Evolutionary conservation across 1,140 invertebrate species (phyloP).

Genomic region (Leptoteleia sp.): DNA sequence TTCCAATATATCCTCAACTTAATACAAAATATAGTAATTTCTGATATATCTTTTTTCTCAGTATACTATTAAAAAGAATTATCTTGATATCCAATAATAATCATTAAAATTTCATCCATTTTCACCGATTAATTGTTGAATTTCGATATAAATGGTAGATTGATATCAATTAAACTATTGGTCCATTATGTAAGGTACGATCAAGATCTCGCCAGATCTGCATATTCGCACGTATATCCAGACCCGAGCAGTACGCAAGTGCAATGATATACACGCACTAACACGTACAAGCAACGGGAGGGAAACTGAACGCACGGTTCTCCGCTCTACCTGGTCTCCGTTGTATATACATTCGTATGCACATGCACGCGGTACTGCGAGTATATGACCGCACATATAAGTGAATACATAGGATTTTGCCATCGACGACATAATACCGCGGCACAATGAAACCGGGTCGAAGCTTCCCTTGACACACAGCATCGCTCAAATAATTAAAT

Average conservation of each 20-base stretch:
- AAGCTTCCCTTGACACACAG: slow-evolving; percentile 55
- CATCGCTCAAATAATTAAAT: slow-evolving; percentile 56
- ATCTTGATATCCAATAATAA: no score
- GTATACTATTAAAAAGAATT: no score
- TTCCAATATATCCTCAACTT: no score
- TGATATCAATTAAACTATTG: slow-evolving; percentile 13
- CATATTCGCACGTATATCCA: background rate
- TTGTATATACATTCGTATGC: slow-evolving; percentile 14
- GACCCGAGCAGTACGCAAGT: no score
- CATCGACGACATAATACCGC: slow-evolving; percentile 55
- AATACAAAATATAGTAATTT: no score
- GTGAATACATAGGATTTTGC: slow-evolving; percentile 50
- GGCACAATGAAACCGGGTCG: slow-evolving; percentile 55
- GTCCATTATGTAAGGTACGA: slow-evolving; percentile 10
- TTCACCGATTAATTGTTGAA: no score
- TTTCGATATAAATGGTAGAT: no score
- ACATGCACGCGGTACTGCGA: slow-evolving; percentile 24
- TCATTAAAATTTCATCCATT: no score
- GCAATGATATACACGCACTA: background rate
- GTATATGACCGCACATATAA: slow-evolving; percentile 38
- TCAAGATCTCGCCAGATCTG: slow-evolving; percentile 7
- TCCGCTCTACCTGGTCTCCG: slow-evolving; percentile 7
- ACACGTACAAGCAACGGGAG: background rate
- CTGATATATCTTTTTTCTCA: no score
- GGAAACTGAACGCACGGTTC: background rate